Base-by-base conservation (phyloP, 2,113 vertebrate species). In the Galeopterus variegatus region DNA sequence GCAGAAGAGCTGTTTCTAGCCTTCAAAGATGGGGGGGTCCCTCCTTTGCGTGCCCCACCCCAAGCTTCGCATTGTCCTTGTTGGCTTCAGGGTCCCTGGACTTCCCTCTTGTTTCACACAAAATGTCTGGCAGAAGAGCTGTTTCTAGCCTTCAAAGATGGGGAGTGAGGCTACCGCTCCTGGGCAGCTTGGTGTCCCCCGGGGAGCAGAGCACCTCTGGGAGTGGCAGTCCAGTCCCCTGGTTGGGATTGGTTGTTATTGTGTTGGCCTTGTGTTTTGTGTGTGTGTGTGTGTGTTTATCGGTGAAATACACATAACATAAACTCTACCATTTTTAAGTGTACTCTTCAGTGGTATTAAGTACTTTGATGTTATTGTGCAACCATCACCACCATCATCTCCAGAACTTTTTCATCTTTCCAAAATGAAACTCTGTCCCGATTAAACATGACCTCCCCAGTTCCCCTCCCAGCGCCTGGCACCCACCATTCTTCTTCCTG, bases 241-340 rank as follows among this genome's bases (percentile, higher is more conserved):
- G 6, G 21, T 62, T 5, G 2, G 11, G 1, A 24, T 17, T 7
- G 0, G 15, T 11, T 45, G 28, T 14, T 8, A 2, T 26, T 58
- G 48, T 0, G 11, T 58, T 26, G 7, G 9, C 56, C 67, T 5
- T 45, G 21, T 3, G 77, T 15, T 64, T 17, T 28, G 15, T 50
- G 21, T 80, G 86, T 67, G 50, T 24, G 28, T 72, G 15, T 50
- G 21, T 80, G 86, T 67, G 50, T 24, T 19, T 72, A 41, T 41
- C 41, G 15, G 15, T 41, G 10, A 52, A 41, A 36, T 18, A 17
- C 62, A 28, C 52, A 0, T 1, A 11, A 13, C 21, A 0, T 26
- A 10, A 19, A 5, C 31, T 6, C 23, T 0, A 12, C 60, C 2
- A 0, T 11, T 48, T 8, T 52, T 0, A 6, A 5, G 8, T 1